Conservation (phyloP, 2,888 invertebrate species). For the Himalopsyche anomala region DNA sequence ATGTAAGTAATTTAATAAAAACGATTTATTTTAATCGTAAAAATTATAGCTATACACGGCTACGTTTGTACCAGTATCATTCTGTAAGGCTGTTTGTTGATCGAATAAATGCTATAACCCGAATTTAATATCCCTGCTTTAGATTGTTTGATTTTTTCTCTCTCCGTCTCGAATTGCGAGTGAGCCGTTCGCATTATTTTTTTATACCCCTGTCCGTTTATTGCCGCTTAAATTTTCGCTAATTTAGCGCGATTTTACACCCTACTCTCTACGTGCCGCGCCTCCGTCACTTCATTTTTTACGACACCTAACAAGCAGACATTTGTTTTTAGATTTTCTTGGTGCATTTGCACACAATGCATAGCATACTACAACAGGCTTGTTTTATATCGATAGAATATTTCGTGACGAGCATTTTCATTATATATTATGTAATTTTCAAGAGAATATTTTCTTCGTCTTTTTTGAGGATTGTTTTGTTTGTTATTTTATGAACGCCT, state of each 20-base stretch:
- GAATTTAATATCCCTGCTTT: neutral
- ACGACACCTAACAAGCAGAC: neutral
- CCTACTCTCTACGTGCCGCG: neutral
- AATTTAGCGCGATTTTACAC: slow-evolving; percentile 38
- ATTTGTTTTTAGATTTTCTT: slow-evolving; percentile 1
- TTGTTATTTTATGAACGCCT: too few relatives aligned
- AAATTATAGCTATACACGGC: too few relatives aligned
- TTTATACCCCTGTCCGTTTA: slow-evolving; percentile 22
- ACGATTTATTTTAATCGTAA: too few relatives aligned
- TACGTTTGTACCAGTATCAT: too few relatives aligned
- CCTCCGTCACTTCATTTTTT: slow-evolving; percentile 7
- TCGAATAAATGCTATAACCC: too few relatives aligned
- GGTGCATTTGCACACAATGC: slow-evolving; percentile 31
- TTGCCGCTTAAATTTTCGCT: slow-evolving; percentile 32
- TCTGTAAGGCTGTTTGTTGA: too few relatives aligned
- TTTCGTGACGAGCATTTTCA: neutral
- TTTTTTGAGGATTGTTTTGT: too few relatives aligned
- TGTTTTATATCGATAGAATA: slow-evolving; percentile 37
- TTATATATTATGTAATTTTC: neutral
- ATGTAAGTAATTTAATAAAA: too few relatives aligned
- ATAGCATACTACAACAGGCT: neutral
- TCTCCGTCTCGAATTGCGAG: neutral
- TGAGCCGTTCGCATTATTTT: neutral
- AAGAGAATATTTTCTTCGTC: too few relatives aligned
- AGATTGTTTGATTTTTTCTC: slow-evolving; percentile 27